Evolutionary conservation across 2,113 vertebrate genomes (phyloP).

Genomic region (Leptodactylus fuscus): DNA sequence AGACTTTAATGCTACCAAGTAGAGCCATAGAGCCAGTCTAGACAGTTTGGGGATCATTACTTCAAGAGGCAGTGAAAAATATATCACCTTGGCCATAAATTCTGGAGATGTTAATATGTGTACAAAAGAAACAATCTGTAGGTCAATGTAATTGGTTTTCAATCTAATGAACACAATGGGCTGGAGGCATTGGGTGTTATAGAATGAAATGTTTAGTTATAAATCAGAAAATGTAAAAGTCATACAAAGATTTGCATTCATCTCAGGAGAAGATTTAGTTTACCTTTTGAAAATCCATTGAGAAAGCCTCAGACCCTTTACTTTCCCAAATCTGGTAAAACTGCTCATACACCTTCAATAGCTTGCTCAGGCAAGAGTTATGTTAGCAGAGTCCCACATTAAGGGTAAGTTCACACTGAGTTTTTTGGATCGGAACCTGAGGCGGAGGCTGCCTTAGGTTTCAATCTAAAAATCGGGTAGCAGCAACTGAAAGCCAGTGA

Average conservation of each 20-base stretch:
- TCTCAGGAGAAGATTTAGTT: neutral
- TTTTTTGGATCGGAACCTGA: too few relatives aligned
- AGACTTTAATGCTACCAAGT: slow-evolving; percentile 23
- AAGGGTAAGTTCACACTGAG: too few relatives aligned
- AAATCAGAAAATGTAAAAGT: neutral
- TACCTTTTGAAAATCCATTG: neutral
- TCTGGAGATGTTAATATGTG: neutral
- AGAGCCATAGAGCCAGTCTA: slow-evolving; percentile 39
- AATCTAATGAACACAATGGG: slow-evolving; percentile 9
- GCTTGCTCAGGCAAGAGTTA: too few relatives aligned
- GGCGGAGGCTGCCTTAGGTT: too few relatives aligned
- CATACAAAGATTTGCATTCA: neutral
- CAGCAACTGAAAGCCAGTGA: too few relatives aligned
- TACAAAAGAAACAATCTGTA: neutral
- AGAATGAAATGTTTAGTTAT: neutral
- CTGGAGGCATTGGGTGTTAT: neutral
- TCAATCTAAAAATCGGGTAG: too few relatives aligned
- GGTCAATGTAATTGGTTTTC: neutral
- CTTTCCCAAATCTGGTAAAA: neutral
- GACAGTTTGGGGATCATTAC: slow-evolving; percentile 30
- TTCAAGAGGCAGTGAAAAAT: slow-evolving; percentile 13
- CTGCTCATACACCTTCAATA: too few relatives aligned
- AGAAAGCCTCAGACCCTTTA: neutral
- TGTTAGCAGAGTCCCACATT: too few relatives aligned
- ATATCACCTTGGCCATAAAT: neutral